phyloP scores from a whole-genome alignment of 2,113 vertebrate genomes.

The Lasiurus borealis region DNA sequence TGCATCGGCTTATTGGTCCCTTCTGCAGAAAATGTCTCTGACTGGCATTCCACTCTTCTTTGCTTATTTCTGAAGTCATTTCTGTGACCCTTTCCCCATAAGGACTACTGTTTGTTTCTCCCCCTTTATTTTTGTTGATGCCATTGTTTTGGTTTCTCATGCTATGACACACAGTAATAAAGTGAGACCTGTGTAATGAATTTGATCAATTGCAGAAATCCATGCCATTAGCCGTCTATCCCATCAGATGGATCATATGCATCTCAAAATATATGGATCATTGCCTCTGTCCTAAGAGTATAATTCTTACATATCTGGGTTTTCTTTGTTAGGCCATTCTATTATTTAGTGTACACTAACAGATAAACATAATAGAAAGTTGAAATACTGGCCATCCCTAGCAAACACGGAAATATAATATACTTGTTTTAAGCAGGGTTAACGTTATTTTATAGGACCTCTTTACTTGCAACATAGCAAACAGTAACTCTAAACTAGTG shows the following conservation, averaged over 20 bases:
- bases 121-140: not conserved
- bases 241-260: constrained; percentile 69
- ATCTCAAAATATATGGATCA: constrained; percentile 80
- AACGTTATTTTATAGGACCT: constrained; percentile 74
- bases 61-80: constrained; percentile 33
- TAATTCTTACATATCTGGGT: constrained; percentile 82
- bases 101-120: constrained; percentile 73
- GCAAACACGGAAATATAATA: constrained; percentile 81
- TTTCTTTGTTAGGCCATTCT: constrained; percentile 79
- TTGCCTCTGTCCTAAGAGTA: constrained; percentile 79
- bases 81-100: not conserved
- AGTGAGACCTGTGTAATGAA: constrained; percentile 69
- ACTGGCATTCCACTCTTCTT: constrained; percentile 8
- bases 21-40: constrained; percentile 14
- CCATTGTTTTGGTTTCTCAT: constrained; percentile 73
- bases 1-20: not conserved
- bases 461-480: constrained; percentile 73
- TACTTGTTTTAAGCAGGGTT: constrained; percentile 79
- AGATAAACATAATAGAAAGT: constrained; percentile 55
- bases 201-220: constrained; percentile 83
- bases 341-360: constrained; percentile 83
- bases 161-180: constrained; percentile 81
- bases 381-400: constrained; percentile 77
- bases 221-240: constrained; percentile 71
- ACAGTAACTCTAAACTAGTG: constrained; percentile 59